Conservation (phyloP, 2,797 vertebrate genomes). For the Antennarius maculatus region DNA sequence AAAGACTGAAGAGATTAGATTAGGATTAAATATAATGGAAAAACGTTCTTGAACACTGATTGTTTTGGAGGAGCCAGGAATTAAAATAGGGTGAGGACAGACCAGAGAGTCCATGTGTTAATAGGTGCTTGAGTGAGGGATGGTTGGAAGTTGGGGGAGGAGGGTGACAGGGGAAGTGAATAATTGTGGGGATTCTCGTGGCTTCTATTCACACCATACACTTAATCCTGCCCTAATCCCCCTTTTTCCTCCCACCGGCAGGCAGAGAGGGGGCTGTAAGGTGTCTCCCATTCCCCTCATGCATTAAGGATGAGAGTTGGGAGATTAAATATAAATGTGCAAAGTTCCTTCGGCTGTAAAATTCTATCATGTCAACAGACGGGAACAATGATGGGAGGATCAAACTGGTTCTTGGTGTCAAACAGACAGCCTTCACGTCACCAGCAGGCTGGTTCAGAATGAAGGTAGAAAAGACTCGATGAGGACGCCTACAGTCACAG, state of each 20-base stretch:
- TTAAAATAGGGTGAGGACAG: constrained; percentile 1
- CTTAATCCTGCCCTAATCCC: constrained; percentile 66
- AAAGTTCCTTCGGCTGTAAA: constrained; percentile 65
- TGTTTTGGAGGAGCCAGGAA: neutral
- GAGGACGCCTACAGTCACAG: neutral
- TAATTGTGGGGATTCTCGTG: constrained; percentile 60
- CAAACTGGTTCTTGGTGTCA: constrained; percentile 15
- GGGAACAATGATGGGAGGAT: constrained; percentile 30
- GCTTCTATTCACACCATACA: constrained; percentile 64
- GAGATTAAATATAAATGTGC: constrained; percentile 81
- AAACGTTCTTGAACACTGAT: neutral
- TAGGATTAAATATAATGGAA: neutral
- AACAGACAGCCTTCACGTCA: constrained; percentile 12
- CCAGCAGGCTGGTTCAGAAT: neutral
- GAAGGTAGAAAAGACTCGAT: no score
- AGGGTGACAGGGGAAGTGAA: constrained; percentile 28
- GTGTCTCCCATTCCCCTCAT: constrained; percentile 71
- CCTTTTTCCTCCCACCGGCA: constrained; percentile 50
- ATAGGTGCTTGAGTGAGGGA: neutral
- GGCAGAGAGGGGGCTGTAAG: constrained; percentile 8
- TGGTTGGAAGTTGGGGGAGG: neutral
- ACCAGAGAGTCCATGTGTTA: neutral
- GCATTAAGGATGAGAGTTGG: constrained; percentile 77
- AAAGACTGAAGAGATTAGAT: neutral
- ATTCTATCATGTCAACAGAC: constrained; percentile 67